Evolutionary conservation across 1,140 invertebrate genomes (phyloP), one percentile per base, ranked within the genome.

Genomic region (Episyrphus balteatus): DNA sequence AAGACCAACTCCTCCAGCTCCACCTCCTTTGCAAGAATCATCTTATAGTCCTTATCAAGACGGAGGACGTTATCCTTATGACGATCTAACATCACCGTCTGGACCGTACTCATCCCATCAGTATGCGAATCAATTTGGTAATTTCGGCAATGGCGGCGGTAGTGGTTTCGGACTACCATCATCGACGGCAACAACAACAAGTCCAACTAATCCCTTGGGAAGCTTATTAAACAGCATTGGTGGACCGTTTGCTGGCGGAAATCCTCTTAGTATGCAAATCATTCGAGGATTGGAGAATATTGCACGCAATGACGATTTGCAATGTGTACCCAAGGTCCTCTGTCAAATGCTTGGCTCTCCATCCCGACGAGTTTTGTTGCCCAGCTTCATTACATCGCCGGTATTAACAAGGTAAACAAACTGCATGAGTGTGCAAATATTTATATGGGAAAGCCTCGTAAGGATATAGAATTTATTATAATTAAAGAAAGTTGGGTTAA

Each of bases 281-380:
- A 71, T 69, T 44, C 70, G 75, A 48, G 82, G 81, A 26, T 62
- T 88, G 48, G 75, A 75, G 45, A 83, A 84, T 37, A 83, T 88
- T 51, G 78, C 82, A 44, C 69, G 73, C 54, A 79, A 86, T 65
- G 86, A 88, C 59, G 83, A 86, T 62, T 71, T 80, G 43, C 77
- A 83, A 55, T 88, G 86, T 59, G 81, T 88, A 40, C 79, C 84
- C 5, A 75, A 83, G 62, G 72, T 88, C 50, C 71, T 88, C 38
- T 88, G 86, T 57, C 83, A 87, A 67, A 75, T 83, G 30, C 79
- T 83, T 34, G 79, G 76, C 37, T 69, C 75, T 56, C 73, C 77
- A 14, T 75, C 74, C 12, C 68, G 70, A 46, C 65, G 68, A 52
- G 64, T 62, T 47, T 69, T 71, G 15, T 62, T 79, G 46, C 74